A percentile compares a stretch with the other conserved stretches of the same genome.
phyloP scores from a whole-genome alignment of 2,113 vertebrate species.

The Channa argus region DNA sequence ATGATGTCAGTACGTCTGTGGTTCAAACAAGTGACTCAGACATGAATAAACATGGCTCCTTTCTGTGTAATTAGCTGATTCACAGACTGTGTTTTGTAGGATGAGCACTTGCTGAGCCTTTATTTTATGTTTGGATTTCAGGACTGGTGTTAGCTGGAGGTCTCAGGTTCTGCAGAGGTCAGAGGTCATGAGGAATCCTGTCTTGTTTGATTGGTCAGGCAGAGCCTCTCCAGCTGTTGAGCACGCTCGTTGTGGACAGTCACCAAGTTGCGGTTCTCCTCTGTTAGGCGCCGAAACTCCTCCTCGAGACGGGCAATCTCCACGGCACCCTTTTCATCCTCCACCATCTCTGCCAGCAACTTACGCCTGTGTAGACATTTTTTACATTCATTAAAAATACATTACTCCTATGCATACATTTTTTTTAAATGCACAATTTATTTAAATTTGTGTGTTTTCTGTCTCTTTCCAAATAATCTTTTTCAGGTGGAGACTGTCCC shows the following conservation, averaged over 20 bases:
- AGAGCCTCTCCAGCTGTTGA: conserved; percentile 92
- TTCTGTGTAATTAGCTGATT: conserved; percentile 62
- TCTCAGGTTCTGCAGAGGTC: conserved; percentile 55
- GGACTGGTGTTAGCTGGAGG: conserved; percentile 43
- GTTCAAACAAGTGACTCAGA: conserved; percentile 58
- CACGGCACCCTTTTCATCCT: conserved; percentile 90
- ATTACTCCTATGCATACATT: no score
- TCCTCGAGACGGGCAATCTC: conserved; percentile 91
- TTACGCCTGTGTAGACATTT: conserved; percentile 84
- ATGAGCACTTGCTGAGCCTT: conserved; percentile 27
- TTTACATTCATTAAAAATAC: background rate
- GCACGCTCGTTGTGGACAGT: conserved; percentile 90
- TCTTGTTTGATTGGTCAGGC: conserved; percentile 87
- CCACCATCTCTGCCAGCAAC: conserved; percentile 91
- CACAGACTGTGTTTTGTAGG: conserved; percentile 41
- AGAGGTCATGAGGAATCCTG: conserved; percentile 92
- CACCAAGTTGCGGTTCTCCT: conserved; percentile 93
- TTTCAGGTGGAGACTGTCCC: background rate
- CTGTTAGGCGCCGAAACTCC: conserved; percentile 90
- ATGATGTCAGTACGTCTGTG: conserved; percentile 42
- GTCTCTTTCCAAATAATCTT: background rate
- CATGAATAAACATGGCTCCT: conserved; percentile 33
- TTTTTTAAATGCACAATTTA: no score
- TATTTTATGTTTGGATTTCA: conserved; percentile 31
- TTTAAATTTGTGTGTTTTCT: background rate